Conservation (phyloP, 2,113 vertebrate species). For the Petrocephalus zakoni region DNA sequence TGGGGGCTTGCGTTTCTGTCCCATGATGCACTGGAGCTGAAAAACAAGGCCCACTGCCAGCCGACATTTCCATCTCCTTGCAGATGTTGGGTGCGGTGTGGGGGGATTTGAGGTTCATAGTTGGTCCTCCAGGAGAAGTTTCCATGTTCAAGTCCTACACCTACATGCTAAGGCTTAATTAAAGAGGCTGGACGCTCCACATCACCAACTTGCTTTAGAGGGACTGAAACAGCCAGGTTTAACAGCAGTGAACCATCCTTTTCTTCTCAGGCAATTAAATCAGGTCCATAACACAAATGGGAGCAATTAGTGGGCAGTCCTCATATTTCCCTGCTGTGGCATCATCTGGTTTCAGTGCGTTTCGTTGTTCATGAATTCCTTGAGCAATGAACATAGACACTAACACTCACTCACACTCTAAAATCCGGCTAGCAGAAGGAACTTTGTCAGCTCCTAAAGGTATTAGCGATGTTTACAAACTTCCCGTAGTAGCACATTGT, state of each 20-base stretch:
- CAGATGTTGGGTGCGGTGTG: background rate
- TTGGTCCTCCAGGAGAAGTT: background rate
- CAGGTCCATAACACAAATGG: constrained; percentile 37
- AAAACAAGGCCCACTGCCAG: background rate
- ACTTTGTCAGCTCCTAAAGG: background rate
- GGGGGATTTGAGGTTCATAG: background rate
- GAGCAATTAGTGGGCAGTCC: constrained; percentile 29
- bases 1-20: background rate
- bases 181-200: background rate
- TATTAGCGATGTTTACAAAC: background rate
- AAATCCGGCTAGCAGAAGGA: constrained; percentile 21
- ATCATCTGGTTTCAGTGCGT: constrained; percentile 30
- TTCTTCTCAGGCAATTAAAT: constrained; percentile 41
- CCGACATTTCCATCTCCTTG: constrained; percentile 2
- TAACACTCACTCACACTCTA: background rate
- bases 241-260: constrained; percentile 25
- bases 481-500: background rate
- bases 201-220: background rate
- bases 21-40: background rate
- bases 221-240: background rate
- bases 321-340: background rate
- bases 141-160: background rate
- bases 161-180: background rate
- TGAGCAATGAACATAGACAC: background rate
- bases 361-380: constrained; percentile 25